A percentile compares a stretch with the other conserved stretches of the same genome.
Conservation (phyloP, 2,113 vertebrate genomes). For the Eublepharis macularius region DNA sequence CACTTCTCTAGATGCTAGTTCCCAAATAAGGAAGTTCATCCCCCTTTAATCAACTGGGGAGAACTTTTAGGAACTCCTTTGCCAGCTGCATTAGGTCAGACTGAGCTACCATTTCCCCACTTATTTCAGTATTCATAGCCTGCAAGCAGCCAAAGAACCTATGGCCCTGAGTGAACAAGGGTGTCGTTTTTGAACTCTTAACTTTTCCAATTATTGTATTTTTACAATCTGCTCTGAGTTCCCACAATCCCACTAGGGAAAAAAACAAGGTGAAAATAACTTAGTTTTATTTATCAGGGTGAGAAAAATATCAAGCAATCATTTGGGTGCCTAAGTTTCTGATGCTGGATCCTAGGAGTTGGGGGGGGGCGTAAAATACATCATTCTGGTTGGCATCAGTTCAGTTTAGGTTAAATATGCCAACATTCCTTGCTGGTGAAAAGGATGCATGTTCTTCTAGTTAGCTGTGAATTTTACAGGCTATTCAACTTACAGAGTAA, state of each 20-base stretch:
- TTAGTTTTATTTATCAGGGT: not conserved
- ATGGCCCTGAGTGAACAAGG: too few species aligned
- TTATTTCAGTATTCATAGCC: too few species aligned
- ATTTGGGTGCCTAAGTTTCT: not conserved
- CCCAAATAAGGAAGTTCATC: not conserved
- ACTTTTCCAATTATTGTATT: too few species aligned
- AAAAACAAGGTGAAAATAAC: too few species aligned
- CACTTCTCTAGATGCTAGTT: not conserved
- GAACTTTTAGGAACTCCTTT: too few species aligned
- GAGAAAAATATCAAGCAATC: not conserved
- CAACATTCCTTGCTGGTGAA: not conserved
- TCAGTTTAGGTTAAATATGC: not conserved
- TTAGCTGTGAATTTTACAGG: not conserved
- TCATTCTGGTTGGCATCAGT: not conserved
- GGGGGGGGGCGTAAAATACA: too few species aligned
- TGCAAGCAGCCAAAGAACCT: too few species aligned
- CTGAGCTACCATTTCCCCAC: too few species aligned
- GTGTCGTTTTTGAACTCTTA: too few species aligned
- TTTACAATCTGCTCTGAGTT: too few species aligned
- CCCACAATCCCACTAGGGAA: too few species aligned
- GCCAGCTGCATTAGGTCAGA: too few species aligned
- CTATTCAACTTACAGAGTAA: not conserved
- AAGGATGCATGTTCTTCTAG: not conserved
- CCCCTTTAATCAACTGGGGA: not conserved
- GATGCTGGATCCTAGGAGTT: not conserved